A percentile compares a stretch with the other conserved stretches of the same genome.
Conservation (phyloP, 2,797 vertebrate genomes). For the Sebastes cheni region DNA sequence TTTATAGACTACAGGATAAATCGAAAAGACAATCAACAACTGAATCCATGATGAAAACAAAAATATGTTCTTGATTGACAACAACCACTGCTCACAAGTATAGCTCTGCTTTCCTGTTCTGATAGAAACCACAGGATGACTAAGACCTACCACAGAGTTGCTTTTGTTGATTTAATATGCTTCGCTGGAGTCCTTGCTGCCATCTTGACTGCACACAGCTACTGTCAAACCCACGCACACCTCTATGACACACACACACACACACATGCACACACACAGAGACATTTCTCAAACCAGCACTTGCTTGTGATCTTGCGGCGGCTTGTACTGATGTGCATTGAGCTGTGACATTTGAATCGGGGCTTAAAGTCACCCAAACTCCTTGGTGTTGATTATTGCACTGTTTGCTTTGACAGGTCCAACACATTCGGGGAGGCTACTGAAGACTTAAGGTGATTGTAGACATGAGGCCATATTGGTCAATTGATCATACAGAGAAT, state of each 20-base stretch:
- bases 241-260: slow-evolving; percentile 4
- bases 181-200: slow-evolving; percentile 43
- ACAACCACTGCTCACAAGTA: slow-evolving; percentile 16
- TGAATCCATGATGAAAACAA: background rate
- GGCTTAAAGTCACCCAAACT: slow-evolving; percentile 42
- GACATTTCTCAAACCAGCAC: slow-evolving; percentile 2
- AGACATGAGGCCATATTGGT: slow-evolving; percentile 36
- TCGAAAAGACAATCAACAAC: background rate
- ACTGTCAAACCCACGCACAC: slow-evolving; percentile 40
- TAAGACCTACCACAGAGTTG: slow-evolving; percentile 47
- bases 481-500: slow-evolving; percentile 59
- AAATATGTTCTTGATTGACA: slow-evolving; percentile 35
- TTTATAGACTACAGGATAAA: background rate
- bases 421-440: background rate
- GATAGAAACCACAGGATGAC: slow-evolving; percentile 47
- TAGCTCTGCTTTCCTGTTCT: slow-evolving; percentile 18
- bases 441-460: slow-evolving; percentile 28
- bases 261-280: background rate
- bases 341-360: slow-evolving; percentile 54
- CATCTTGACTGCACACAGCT: slow-evolving; percentile 43
- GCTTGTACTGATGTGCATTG: slow-evolving; percentile 23
- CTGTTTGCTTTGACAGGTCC: slow-evolving; percentile 10
- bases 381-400: slow-evolving; percentile 19
- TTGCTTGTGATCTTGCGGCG: background rate
- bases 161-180: slow-evolving; percentile 61